Evolutionary conservation across 2,797 vertebrate species (phyloP), one percentile per base, ranked within the genome.

Genomic region (Centropyge bicolor): DNA sequence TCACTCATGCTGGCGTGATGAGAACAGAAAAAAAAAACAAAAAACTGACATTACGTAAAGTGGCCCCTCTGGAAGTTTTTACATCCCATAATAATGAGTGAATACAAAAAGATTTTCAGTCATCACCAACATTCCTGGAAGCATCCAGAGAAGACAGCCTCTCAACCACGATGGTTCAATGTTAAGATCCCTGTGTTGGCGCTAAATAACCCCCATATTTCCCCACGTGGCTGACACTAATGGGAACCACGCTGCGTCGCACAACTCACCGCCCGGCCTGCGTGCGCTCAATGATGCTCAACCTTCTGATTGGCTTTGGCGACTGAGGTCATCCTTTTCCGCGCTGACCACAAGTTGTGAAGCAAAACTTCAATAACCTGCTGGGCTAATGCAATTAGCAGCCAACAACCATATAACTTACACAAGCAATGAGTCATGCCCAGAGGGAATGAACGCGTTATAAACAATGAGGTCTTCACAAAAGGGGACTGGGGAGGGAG

Each of bases 311-410:
- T 86, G 87, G 81, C 76, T 76, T 31, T 85, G 80, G 81, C 83
- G 86, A 88, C 77, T 74, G 84, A 65, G 85, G 89, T 91, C 88
- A 88, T 91, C 86, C 82, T 86, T 90, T 87, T 80, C 81, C 46
- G 61, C 19, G 17, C 81, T 90, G 91, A 88, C 89, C 90, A 82
- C 81, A 87, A 91, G 83, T 93, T 88, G 90, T 83, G 82, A 84
- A 87, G 72, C 78, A 75, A 92, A 87, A 92, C 90, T 91, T 92
- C 82, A 93, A 92, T 90, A 89, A 90, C 92, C 93, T 66, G 87
- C 91, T 88, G 91, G 86, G 92, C 88, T 85, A 90, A 92, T 91
- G 89, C 90, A 93, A 94, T 94, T 93, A 95, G 91, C 65, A 83
- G 73, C 80, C 78, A 92, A 90, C 88, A 83, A 79, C 69, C 84